Percentiles rank a stretch among this genome's conserved stretches.
phyloP scores from a whole-genome alignment of 2,113 vertebrate genomes.

The Channa maculata region DNA sequence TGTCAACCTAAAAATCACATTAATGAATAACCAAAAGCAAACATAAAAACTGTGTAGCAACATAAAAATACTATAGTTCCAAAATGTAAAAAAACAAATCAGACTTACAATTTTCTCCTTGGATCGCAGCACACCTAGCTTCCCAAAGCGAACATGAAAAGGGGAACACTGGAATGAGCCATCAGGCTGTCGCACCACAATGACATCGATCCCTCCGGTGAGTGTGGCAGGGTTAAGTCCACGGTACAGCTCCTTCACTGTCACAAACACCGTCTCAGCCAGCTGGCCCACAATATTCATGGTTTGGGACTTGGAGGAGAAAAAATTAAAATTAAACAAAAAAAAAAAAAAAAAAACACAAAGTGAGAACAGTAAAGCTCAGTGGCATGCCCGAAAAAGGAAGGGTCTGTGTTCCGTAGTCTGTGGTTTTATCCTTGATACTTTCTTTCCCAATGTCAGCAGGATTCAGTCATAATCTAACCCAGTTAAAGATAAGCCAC shows the following conservation, averaged over 20 bases:
- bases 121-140: slow-evolving; percentile 92
- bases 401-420: background rate
- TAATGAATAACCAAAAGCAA: background rate
- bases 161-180: slow-evolving; percentile 93
- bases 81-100: background rate
- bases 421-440: background rate
- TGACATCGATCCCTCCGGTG: slow-evolving; percentile 91
- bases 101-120: slow-evolving; percentile 93
- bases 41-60: background rate
- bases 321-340: no score
- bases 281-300: slow-evolving; percentile 97
- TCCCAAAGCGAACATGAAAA: slow-evolving; percentile 95
- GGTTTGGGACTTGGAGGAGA: slow-evolving; percentile 78
- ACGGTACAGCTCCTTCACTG: slow-evolving; percentile 90
- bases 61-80: no score
- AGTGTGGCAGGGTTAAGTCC: slow-evolving; percentile 93
- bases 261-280: slow-evolving; percentile 90
- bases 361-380: slow-evolving; percentile 17
- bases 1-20: slow-evolving; percentile 88
- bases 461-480: no score
- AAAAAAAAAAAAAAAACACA: background rate
- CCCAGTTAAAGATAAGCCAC: no score
- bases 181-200: slow-evolving; percentile 92
- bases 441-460: background rate
- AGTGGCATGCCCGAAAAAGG: background rate